Conservation (phyloP, 2,113 vertebrate species). For the Hassar affinis region DNA sequence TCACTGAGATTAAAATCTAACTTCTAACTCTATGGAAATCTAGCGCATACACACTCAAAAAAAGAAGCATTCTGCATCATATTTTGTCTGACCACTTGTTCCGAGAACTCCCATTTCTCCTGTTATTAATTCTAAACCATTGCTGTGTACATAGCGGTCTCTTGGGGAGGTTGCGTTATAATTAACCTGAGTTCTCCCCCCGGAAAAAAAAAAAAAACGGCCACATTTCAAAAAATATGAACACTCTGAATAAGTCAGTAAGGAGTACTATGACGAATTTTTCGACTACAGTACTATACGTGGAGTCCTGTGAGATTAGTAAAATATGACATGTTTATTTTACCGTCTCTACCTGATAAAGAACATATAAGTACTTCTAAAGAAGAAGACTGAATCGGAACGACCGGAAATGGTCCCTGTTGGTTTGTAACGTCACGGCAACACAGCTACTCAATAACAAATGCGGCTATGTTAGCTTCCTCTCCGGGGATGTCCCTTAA, state of each 20-base stretch:
- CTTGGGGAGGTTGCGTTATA: conserved; percentile 12
- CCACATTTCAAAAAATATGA: conserved; percentile 36
- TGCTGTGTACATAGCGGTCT: background rate
- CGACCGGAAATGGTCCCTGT: conserved; percentile 17
- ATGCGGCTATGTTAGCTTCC: conserved; percentile 1
- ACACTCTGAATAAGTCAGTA: conserved; percentile 20
- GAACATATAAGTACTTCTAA: conserved; percentile 22
- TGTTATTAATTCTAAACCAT: background rate
- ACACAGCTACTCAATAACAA: conserved; percentile 44
- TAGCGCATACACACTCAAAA: background rate
- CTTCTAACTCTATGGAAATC: conserved; percentile 26
- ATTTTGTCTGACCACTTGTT: conserved; percentile 24
- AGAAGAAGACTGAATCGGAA: conserved; percentile 24
- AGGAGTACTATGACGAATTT: conserved; percentile 11
- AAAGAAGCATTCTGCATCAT: conserved; percentile 29
- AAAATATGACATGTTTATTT: conserved; percentile 24
- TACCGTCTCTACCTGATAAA: conserved; percentile 38
- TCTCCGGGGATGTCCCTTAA: background rate
- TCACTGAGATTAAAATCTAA: background rate
- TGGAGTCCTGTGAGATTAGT: conserved; percentile 33
- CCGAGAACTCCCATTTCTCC: conserved; percentile 10
- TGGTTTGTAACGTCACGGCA: conserved; percentile 42
- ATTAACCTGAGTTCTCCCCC: conserved; percentile 54
- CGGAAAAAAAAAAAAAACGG: conserved; percentile 28
- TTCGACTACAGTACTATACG: conserved; percentile 39